phyloP scores from a whole-genome alignment of 2,797 vertebrate species.

The Siniperca undulata region DNA sequence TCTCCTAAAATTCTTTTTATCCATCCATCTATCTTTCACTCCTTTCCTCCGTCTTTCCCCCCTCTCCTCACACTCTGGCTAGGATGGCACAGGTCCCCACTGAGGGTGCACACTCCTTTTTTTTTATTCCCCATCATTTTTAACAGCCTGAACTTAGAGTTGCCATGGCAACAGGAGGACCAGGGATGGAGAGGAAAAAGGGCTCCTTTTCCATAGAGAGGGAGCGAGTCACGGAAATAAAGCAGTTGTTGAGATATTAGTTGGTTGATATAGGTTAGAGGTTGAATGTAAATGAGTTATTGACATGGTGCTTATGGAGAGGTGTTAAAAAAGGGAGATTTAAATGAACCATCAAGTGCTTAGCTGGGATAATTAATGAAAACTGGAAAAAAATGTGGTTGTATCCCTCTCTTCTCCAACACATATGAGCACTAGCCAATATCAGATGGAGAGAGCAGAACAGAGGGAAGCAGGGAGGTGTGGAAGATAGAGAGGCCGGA shows the following conservation, averaged over 20 bases:
- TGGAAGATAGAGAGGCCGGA: constrained; percentile 34
- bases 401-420: constrained; percentile 26
- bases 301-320: constrained; percentile 35
- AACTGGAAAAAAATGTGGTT: constrained; percentile 4
- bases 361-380: constrained; percentile 32
- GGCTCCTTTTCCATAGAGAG: constrained; percentile 65
- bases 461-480: constrained; percentile 38
- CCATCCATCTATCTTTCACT: constrained; percentile 53
- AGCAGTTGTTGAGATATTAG: constrained; percentile 46
- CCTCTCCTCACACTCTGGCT: constrained; percentile 42
- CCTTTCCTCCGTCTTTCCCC: constrained; percentile 12
- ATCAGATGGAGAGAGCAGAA: constrained; percentile 46
- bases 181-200: constrained; percentile 77
- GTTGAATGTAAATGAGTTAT: constrained; percentile 43
- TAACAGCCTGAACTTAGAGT: constrained; percentile 86
- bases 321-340: constrained; percentile 54
- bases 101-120: constrained; percentile 70
- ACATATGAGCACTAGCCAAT: constrained; percentile 17
- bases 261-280: constrained; percentile 48
- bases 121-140: constrained; percentile 80
- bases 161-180: constrained; percentile 87
- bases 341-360: constrained; percentile 44
- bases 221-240: constrained; percentile 41
- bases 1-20: constrained; percentile 54
- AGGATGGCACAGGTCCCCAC: constrained; percentile 69